These are phyloP conservation scores for Poeciliopsis infans DNA, from an alignment of 2,797 vertebrate genomes.

Conservation along the genomic window DNA sequence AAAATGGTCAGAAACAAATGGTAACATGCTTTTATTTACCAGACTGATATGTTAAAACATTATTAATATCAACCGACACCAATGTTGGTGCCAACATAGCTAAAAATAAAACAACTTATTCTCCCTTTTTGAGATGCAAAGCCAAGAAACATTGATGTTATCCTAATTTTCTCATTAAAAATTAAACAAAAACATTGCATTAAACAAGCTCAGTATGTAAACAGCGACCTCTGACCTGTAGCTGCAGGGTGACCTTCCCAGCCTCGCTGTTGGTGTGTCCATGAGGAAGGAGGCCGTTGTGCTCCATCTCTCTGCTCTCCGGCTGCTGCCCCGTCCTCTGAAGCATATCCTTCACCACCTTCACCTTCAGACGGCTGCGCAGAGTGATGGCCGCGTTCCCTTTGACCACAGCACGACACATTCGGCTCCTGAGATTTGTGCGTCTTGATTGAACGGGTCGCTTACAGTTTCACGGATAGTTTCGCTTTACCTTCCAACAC, in stretches of 20 bases:
- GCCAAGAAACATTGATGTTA: not conserved
- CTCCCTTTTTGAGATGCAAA: not conserved
- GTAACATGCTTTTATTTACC: too few species aligned
- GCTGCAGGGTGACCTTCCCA: conserved; percentile 81
- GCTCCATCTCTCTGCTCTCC: conserved; percentile 45
- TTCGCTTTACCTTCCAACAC: conserved; percentile 81
- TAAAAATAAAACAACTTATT: not conserved
- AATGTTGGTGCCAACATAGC: too few species aligned
- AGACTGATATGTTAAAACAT: too few species aligned
- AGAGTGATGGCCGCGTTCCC: conserved; percentile 85
- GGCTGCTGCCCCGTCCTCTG: conserved; percentile 64
- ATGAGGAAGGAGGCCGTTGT: conserved; percentile 76
- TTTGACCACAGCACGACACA: conserved; percentile 40
- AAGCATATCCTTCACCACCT: conserved; percentile 83
- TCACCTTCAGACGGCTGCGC: conserved; percentile 85
- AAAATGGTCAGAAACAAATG: too few species aligned
- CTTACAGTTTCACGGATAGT: not conserved
- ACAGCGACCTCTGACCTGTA: conserved; percentile 77
- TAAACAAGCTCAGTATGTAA: not conserved
- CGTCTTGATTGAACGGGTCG: too few species aligned
- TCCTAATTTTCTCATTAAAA: not conserved
- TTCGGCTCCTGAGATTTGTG: not conserved
- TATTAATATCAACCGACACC: too few species aligned
- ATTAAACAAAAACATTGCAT: not conserved
- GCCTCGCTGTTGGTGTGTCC: conserved; percentile 72